Evolutionary conservation across 2,797 vertebrate genomes (phyloP), one percentile per base, ranked within the genome.

Genomic region (Adelosebastes latens): DNA sequence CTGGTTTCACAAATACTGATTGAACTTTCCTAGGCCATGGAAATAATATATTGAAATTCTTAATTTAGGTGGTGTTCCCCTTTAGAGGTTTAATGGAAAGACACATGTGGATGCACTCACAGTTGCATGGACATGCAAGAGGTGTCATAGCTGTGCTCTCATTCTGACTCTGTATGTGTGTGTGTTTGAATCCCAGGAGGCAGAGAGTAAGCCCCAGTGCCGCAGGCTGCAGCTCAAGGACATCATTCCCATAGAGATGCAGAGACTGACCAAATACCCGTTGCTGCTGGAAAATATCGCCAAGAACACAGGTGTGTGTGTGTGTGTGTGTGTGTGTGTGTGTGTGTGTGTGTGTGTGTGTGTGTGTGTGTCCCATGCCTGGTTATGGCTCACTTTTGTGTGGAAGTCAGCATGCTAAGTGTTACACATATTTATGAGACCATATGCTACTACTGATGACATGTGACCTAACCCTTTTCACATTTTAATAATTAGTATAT

Each of bases 191-290:
- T 83, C 75, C 1, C 85, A 98, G 97, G 97, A 98, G 9, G 97
- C 97, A 0, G 97, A 98, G 91, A 97, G 97, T 84, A 96, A 96
- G 4, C 97, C 97, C 0, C 95, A 97, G 80, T 98, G 97, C 87
- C 95, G 97, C 66, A 95, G 97, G 78, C 94, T 99, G 53, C 97
- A 99, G 91, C 94, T 99, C 70, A 99, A 99, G 90, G 97, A 99
- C 90, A 98, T 99, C 84, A 98, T 99, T 77, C 97, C 97, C 34
- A 97, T 93, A 0, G 97, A 97, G 89, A 99, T 98, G 97, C 97
- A 98, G 92, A 95, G 97, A 18, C 93, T 98, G 32, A 98, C 97
- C 84, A 99, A 99, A 86, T 98, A 98, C 82, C 97, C 97, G 0
- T 89, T 98, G 72, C 95, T 98, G 49, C 95, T 98, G 83, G 97